Evolutionary conservation across 2,113 vertebrate genomes (phyloP), one percentile per base, ranked within the genome.

Genomic region (Promerops cafer): DNA sequence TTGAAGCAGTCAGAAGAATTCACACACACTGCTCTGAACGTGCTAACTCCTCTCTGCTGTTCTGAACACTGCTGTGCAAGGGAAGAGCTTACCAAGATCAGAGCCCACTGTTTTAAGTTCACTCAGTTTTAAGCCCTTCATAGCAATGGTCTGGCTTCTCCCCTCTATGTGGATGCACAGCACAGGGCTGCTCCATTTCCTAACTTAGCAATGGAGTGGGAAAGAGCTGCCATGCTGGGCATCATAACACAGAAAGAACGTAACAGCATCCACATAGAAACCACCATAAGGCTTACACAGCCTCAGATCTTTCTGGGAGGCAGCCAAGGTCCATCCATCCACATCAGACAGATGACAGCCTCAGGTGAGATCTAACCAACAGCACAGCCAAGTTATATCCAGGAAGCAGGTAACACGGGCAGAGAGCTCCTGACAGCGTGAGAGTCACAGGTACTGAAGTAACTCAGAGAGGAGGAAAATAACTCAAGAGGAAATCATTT

Each of bases 401-500:
- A 77, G 44, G 23, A 69, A 88, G 42, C 45, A 49, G 60, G 63
- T 40, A 79, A 50, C 42, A 49, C 40, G 70, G 57, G 65, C 69
- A 60, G 59, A 79, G 50, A 74, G 69, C 28, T 93, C 65, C 87
- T 83, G 9, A 78, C 83, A 86, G 76, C 56, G 40, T 47, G 33
- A 69, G 79, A 83, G 42, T 70, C 56, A 44, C 61, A 61, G 54
- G 78, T 93, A 90, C 59, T 7, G 33, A 93, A 94, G 92, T 40
- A 93, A 86, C 64, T 88, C 42, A 11, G 50, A 54, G 59, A 72
- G 44, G 64, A 89, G 57, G 49, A 85, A 86, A 83, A 71, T 40
- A 87, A 95, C 80, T 93, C 59, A 74, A 87, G 74, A 94, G 87
- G 87, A 96, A 96, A 82, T 89, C 0, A 50, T 83, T 86, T 93